Conservation (phyloP, 2,888 invertebrate species). For the Drosophila testacea region DNA sequence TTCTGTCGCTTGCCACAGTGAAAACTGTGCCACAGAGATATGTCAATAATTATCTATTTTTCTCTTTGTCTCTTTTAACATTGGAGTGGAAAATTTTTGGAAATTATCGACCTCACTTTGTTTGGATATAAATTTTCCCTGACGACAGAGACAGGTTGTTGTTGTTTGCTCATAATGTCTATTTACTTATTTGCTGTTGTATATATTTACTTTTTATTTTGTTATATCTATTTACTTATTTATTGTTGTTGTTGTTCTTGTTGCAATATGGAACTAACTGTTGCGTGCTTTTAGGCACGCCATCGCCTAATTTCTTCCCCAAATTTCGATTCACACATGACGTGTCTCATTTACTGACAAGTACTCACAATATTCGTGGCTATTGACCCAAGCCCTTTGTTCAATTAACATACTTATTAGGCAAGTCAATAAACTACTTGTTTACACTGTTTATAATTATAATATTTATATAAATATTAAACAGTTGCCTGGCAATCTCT, state of each 20-base stretch:
- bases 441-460: constrained; percentile 13
- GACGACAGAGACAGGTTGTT: constrained; percentile 14
- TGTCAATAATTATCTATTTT: not conserved
- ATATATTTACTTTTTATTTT: not conserved
- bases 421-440: constrained; percentile 39
- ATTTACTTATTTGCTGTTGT: too few relatives aligned
- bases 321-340: constrained; percentile 6
- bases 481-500: constrained; percentile 25
- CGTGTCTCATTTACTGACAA: constrained; percentile 41
- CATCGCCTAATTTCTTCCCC: not conserved
- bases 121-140: constrained; percentile 45
- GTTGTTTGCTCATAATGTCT: too few relatives aligned
- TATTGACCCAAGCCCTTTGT: constrained; percentile 55
- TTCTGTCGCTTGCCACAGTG: constrained; percentile 14
- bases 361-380: constrained; percentile 27
- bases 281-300: constrained; percentile 61
- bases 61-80: not conserved
- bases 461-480: constrained; percentile 5
- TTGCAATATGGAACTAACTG: constrained; percentile 32
- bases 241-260: constrained; percentile 15
- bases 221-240: constrained; percentile 29
- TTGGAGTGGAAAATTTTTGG: constrained; percentile 24
- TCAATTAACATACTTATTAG: constrained; percentile 28
- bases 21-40: constrained; percentile 1
- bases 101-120: constrained; percentile 16